Evolutionary conservation across 2,797 vertebrate species (phyloP).

Genomic region (Notolabrus celidotus): DNA sequence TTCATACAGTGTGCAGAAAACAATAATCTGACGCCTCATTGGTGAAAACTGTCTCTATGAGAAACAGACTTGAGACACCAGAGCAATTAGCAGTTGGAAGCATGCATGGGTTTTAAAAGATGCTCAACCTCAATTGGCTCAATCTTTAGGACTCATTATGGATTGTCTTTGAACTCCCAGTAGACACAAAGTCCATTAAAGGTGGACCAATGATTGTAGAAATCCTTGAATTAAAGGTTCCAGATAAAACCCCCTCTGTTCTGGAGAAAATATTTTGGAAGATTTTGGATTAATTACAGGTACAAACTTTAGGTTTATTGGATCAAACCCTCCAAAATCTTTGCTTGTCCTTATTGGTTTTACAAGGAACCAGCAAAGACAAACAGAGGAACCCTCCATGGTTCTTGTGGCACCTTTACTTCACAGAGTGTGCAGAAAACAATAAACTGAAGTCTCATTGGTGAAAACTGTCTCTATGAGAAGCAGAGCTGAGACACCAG

Average conservation of each 20-base stretch:
- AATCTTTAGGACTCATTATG: no score
- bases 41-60: not conserved
- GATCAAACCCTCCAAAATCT: not conserved
- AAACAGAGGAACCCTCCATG: not conserved
- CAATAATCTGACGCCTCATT: not conserved
- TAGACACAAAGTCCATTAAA: no score
- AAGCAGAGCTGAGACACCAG: conserved; percentile 1
- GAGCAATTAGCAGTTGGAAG: not conserved
- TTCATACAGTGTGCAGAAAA: not conserved
- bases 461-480: not conserved
- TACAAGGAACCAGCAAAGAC: not conserved
- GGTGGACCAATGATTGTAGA: no score
- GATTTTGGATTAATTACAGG: no score
- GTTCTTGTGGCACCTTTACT: not conserved
- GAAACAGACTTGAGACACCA: conserved; percentile 1
- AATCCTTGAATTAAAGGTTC: no score
- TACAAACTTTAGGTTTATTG: no score
- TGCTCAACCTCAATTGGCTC: no score
- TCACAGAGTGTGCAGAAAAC: not conserved
- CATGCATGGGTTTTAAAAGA: no score
- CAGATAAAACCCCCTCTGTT: no score
- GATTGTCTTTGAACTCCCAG: no score
- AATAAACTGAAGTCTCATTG: not conserved
- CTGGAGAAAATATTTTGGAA: no score
- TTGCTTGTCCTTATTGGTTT: no score